Evolutionary conservation across 2,888 invertebrate genomes (phyloP).

Genomic region (Dryococelus australis): DNA sequence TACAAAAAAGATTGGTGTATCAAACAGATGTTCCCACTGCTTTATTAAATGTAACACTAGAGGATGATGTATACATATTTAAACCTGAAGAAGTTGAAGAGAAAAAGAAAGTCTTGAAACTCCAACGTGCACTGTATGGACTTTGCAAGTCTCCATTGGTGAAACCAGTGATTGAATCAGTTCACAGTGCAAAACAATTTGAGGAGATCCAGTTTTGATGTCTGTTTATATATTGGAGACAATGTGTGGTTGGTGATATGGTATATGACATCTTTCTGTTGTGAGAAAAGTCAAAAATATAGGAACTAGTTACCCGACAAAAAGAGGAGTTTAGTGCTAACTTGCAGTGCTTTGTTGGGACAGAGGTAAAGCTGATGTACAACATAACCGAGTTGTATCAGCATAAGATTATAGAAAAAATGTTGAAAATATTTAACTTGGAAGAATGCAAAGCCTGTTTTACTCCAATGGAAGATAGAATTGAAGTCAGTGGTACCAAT

Average conservation of each 20-base stretch:
- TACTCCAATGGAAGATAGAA: neutral
- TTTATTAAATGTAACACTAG: too few relatives aligned
- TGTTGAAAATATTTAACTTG: neutral
- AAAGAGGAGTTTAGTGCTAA: neutral
- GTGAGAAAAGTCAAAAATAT: neutral
- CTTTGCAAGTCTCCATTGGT: too few relatives aligned
- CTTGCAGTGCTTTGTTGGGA: neutral
- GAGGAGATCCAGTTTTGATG: neutral
- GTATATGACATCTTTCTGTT: neutral
- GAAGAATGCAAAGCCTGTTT: neutral
- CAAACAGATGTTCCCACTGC: neutral
- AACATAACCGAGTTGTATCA: neutral
- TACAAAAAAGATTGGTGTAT: neutral
- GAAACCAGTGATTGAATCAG: too few relatives aligned
- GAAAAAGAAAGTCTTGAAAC: too few relatives aligned
- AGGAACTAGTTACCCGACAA: neutral
- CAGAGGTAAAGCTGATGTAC: neutral
- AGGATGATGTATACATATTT: too few relatives aligned
- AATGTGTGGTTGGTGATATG: neutral
- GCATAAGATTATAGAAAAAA: neutral
- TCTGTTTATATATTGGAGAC: neutral
- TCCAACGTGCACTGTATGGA: too few relatives aligned
- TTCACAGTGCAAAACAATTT: too few relatives aligned
- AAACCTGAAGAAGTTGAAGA: too few relatives aligned
- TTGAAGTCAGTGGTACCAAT: neutral